Conservation (phyloP, 2,797 vertebrate species). For the Siniperca undulata region DNA sequence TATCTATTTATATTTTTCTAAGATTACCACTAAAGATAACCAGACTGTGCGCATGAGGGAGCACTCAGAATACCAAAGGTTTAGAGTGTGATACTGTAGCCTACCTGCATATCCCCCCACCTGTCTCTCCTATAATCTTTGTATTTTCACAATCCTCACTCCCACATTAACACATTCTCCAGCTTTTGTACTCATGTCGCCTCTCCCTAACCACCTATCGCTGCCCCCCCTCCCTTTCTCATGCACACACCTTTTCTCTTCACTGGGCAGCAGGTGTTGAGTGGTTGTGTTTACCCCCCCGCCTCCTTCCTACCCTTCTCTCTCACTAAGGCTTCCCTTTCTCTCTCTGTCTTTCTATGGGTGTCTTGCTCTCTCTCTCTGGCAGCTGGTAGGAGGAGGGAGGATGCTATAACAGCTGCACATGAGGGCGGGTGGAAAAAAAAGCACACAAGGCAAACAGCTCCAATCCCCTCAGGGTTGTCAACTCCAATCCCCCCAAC, state of each 20-base stretch:
- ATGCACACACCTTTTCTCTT: conserved; percentile 85
- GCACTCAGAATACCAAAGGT: conserved; percentile 60
- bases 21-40: conserved; percentile 71
- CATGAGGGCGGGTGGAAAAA: conserved; percentile 81
- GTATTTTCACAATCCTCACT: conserved; percentile 65
- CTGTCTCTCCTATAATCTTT: conserved; percentile 72
- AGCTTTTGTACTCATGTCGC: conserved; percentile 72
- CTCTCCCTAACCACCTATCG: conserved; percentile 73
- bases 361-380: conserved; percentile 67
- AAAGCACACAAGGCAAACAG: conserved; percentile 84
- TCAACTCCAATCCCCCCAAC: conserved; percentile 81
- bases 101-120: conserved; percentile 75
- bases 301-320: conserved; percentile 55
- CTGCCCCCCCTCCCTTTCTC: conserved; percentile 31
- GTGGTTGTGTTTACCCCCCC: conserved; percentile 85
- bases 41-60: conserved; percentile 64
- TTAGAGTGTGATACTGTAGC: conserved; percentile 66
- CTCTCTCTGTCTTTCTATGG: conserved; percentile 48
- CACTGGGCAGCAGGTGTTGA: conserved; percentile 88
- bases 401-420: conserved; percentile 90
- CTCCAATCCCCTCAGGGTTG: conserved; percentile 86
- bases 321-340: conserved; percentile 62
- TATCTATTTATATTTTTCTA: conserved; percentile 69
- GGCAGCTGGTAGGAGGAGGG: conserved; percentile 89
- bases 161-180: conserved; percentile 76